Evolutionary conservation across 1,140 invertebrate species (phyloP), one percentile per base, ranked within the genome.

Genomic region (Nilaparvata lugens): DNA sequence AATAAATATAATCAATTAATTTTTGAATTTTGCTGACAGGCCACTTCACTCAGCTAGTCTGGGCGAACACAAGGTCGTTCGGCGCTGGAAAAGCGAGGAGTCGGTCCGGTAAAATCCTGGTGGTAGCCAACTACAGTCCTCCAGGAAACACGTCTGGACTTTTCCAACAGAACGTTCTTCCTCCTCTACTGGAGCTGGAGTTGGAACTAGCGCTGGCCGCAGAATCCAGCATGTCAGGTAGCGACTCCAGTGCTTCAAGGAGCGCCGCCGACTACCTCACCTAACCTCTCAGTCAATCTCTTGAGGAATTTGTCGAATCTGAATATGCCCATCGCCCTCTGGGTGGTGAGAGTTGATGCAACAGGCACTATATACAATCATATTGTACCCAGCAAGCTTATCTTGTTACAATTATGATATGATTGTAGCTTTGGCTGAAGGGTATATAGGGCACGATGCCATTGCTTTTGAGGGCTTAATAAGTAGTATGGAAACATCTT

Each of bases 21-120:
- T 28, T 4, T 31, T 56, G 2, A 38, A 19, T 62, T 48, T 62
- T 61, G 56, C 66, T 58, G 63, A 48, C 71, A 90, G 90, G 89
- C 67, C 89, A 95, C 70, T 95, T 95, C 73, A 93, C 91, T 0
- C 92, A 95, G 76, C 78, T 96, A 70, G 86, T 95, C 14, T 96
- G 93, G 93, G 83, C 83, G 25, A 81, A 76, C 5, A 88, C 86
- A 6, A 80, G 81, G 45, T 80, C 86, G 67, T 83, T 94, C 68
- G 93, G 93, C 0, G 82, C 94, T 3, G 91, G 90, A 14, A 88
- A 88, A 71, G 89, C 89, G 0, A 79, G 84, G 48, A 86, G 83
- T 21, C 75, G 84, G 5, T 83, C 83, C 9, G 89, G 89, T 11
- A 87, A 87, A 67, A 78, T 86, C 5, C 81, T 87, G 56, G 88